Evolutionary conservation across 2,888 invertebrate genomes (phyloP).

Genomic region (Noctua janthe): DNA sequence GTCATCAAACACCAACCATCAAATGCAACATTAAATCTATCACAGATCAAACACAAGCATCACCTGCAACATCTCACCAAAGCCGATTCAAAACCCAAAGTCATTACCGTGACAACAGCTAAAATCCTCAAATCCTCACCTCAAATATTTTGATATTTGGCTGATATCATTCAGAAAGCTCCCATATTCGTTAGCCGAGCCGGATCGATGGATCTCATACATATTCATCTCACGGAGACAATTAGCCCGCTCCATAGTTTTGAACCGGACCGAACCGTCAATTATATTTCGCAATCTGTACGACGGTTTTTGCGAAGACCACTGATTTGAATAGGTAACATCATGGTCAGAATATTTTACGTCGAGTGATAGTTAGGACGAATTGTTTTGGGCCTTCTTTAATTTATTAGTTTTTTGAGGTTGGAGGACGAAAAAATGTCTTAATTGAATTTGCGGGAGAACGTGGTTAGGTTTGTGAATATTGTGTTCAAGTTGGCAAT

Average conservation of each 20-base stretch:
- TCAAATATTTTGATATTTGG: conserved; percentile 65
- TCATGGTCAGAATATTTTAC: conserved; percentile 70
- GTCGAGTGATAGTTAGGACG: conserved; percentile 58
- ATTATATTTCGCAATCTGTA: conserved; percentile 83
- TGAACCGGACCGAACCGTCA: conserved; percentile 78
- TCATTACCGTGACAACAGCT: conserved; percentile 42
- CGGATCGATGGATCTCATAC: conserved; percentile 80
- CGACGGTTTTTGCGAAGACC: conserved; percentile 79
- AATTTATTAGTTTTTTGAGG: conserved; percentile 56
- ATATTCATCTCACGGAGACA: conserved; percentile 84
- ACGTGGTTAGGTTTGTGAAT: conserved; percentile 27
- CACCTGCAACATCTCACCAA: conserved; percentile 19
- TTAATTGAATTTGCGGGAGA: conserved; percentile 44
- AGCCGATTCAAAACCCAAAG: conserved; percentile 8
- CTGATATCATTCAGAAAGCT: conserved; percentile 66
- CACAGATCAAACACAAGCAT: neutral
- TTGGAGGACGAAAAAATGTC: conserved; percentile 19
- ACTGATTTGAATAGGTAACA: conserved; percentile 76
- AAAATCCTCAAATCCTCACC: conserved; percentile 54
- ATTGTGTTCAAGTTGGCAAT: neutral
- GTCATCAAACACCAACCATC: neutral
- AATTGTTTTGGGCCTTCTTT: conserved; percentile 48
- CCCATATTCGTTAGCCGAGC: conserved; percentile 68
- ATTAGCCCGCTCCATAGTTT: conserved; percentile 78
- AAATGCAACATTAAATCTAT: neutral